These are phyloP conservation scores for Psittacula echo DNA, from an alignment of 2,797 vertebrate species.

Conservation along the genomic window DNA sequence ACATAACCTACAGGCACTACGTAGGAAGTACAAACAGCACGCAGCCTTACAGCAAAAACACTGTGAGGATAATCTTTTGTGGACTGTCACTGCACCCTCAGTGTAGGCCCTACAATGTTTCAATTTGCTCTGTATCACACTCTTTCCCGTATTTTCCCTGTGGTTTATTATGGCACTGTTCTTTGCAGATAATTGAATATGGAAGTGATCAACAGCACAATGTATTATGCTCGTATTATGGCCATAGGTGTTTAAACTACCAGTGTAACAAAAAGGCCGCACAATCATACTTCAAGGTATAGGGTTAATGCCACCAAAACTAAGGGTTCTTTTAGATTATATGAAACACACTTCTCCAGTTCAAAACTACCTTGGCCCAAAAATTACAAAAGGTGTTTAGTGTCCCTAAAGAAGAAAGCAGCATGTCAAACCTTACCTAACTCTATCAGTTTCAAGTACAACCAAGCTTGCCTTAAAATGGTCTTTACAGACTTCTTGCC, in stretches of 20 bases:
- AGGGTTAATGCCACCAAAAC: not conserved
- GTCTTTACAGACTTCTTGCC: not conserved
- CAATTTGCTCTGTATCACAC: not conserved
- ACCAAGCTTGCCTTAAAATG: not conserved
- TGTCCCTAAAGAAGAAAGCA: not conserved
- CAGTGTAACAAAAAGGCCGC: not conserved
- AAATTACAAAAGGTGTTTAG: not conserved
- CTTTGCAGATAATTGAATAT: not conserved
- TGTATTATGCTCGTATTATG: fast-evolving
- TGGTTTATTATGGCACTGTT: not conserved
- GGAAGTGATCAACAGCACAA: not conserved
- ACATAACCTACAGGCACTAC: not conserved
- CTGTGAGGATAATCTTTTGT: not conserved
- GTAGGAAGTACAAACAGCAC: not conserved
- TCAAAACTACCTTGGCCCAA: not conserved
- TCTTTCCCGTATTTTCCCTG: not conserved
- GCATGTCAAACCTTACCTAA: not conserved
- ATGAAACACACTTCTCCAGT: not conserved
- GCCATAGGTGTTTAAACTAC: fast-evolving
- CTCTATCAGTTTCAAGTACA: not conserved
- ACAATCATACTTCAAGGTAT: not conserved
- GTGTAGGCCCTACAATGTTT: not conserved
- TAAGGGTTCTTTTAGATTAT: not conserved
- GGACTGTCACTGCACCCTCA: not conserved
- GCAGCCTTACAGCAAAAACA: not conserved